Evolutionary conservation across 2,113 vertebrate species (phyloP), one percentile per base, ranked within the genome.

Genomic region (Bos indicus): DNA sequence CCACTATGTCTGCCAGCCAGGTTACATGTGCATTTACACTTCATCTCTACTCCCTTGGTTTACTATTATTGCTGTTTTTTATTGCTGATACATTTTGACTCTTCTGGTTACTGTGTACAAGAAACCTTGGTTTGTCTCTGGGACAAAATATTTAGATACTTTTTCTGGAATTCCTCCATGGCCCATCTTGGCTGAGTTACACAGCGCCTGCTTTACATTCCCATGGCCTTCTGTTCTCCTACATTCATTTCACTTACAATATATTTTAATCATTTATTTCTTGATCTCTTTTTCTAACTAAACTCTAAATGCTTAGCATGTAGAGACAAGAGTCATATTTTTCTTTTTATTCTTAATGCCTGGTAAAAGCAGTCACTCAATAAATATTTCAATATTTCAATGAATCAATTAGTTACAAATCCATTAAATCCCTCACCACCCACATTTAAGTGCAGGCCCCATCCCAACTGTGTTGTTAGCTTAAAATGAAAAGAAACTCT

Each of bases 401-500:
- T 64, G 11, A 91, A 59, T 83, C 17, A 91, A 57, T 91, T 59
- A 81, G 3, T 88, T 95, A 96, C 95, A 81, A 96, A 91, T 89
- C 62, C 71, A 62, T 17, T 33, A 87, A 94, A 81, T 90, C 78
- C 88, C 87, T 95, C 33, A 90, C 82, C 91, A 93, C 86, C 95
- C 96, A 89, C 43, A 60, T 84, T 97, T 95, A 95, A 91, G 91
- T 46, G 40, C 33, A 97, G 83, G 78, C 25, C 83, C 85, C 95
- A 80, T 74, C 77, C 89, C 94, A 88, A 81, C 11, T 62, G 95
- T 89, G 59, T 60, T 88, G 88, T 94, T 74, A 96, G 52, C 36
- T 93, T 90, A 91, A 91, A 92, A 88, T 28, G 25, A 91, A 97
- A 97, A 90, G 77, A 95, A 94, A 95, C 12, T 56, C 97, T 74